These are phyloP conservation scores for Pollicipes pollicipes DNA, from an alignment of 1,140 invertebrate species.

Conservation along the genomic window DNA sequence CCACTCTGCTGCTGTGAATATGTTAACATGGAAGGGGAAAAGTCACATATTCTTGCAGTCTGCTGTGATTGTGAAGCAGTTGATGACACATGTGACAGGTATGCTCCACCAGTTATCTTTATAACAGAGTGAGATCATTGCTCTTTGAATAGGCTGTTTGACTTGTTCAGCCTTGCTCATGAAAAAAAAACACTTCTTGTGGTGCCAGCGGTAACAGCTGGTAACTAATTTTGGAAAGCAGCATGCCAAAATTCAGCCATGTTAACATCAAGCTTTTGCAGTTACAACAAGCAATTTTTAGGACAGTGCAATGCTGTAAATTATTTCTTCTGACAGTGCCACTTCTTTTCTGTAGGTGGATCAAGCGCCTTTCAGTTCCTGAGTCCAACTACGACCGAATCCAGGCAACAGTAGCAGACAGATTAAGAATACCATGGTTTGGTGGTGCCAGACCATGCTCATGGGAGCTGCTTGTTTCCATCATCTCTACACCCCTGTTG, in stretches of 20 bases:
- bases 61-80: not conserved
- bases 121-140: not conserved
- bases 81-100: not conserved
- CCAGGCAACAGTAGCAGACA: not conserved
- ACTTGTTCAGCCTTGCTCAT: not conserved
- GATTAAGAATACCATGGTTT: not conserved
- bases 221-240: not conserved
- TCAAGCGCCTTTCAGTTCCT: not conserved
- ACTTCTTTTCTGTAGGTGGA: not conserved
- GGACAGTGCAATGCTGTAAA: too few species aligned
- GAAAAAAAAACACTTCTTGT: too few species aligned
- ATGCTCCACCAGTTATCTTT: not conserved
- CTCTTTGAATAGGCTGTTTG: not conserved
- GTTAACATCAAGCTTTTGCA: too few species aligned
- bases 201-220: too few species aligned
- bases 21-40: not conserved
- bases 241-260: too few species aligned
- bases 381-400: not conserved
- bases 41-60: not conserved
- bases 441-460: not conserved
- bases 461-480: not conserved
- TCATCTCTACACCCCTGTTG: not conserved
- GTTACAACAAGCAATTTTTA: too few species aligned
- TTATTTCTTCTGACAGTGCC: not conserved
- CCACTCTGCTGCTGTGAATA: not conserved